Evolutionary conservation across 2,797 vertebrate species (phyloP).

Genomic region (Anguilla megastoma): DNA sequence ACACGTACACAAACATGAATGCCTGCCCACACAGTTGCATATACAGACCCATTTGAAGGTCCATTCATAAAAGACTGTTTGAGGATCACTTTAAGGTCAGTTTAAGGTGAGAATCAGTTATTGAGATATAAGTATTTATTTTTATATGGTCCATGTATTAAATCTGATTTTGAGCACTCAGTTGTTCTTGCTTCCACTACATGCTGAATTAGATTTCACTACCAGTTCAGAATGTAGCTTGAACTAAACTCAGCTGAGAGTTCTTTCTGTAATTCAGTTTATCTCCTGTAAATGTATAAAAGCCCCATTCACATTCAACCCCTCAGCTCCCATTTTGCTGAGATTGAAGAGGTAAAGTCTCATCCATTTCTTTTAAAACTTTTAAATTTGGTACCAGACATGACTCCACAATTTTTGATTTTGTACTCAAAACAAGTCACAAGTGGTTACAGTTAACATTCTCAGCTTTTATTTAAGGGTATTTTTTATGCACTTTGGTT

Average conservation of each 20-base stretch:
- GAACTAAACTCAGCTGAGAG: neutral
- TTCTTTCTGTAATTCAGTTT: neutral
- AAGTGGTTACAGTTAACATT: too few species aligned
- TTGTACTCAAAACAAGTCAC: neutral
- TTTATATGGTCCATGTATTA: neutral
- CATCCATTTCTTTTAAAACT: neutral
- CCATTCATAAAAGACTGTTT: neutral
- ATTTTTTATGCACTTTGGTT: too few species aligned
- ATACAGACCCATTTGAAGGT: neutral
- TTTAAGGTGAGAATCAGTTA: neutral
- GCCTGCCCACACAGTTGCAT: neutral
- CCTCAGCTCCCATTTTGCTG: neutral
- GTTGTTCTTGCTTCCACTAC: neutral
- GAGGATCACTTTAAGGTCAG: neutral
- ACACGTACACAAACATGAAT: neutral
- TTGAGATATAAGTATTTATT: neutral
- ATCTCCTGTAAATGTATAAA: neutral
- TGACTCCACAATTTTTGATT: neutral
- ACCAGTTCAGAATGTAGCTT: neutral
- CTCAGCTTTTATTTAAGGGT: too few species aligned
- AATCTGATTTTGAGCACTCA: neutral
- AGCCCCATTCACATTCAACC: neutral
- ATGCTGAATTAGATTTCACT: neutral
- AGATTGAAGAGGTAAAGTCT: neutral
- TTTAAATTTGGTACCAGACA: neutral